These are phyloP conservation scores for Tyto alba DNA, from an alignment of 2,113 vertebrate species.

Conservation along the genomic window DNA sequence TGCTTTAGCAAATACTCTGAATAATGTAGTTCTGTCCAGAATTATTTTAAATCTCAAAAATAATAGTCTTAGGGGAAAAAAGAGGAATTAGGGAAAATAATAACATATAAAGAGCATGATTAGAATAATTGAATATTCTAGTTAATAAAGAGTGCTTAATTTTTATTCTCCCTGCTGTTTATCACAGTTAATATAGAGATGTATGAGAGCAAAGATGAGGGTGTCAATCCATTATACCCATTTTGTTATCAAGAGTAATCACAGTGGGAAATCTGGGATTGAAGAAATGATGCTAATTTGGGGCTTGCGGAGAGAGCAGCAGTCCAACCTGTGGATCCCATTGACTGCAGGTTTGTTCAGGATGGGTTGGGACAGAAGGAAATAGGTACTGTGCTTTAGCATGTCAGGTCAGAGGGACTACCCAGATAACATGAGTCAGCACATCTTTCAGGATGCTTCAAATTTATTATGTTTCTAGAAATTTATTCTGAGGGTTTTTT, in stretches of 20 bases:
- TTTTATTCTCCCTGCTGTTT: constrained; percentile 42
- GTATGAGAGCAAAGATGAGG: constrained; percentile 9
- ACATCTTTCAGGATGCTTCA: neutral
- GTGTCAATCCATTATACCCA: neutral
- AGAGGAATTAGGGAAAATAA: constrained; percentile 22
- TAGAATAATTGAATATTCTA: constrained; percentile 33
- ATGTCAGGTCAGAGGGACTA: neutral
- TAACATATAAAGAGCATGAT: neutral
- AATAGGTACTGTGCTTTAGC: neutral
- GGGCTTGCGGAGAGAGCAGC: neutral
- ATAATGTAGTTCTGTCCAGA: neutral
- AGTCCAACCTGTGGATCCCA: neutral
- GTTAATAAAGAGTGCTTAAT: constrained; percentile 42
- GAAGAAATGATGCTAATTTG: constrained; percentile 9
- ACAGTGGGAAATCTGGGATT: neutral
- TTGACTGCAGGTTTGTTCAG: neutral
- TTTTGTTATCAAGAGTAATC: constrained; percentile 10
- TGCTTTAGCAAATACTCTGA: neutral
- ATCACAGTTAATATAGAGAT: neutral
- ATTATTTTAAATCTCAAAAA: neutral
- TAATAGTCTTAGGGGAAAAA: neutral
- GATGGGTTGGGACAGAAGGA: neutral
- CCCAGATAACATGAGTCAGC: neutral
- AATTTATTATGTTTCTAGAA: neutral
- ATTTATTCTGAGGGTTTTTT: neutral